Percentiles rank a stretch among this genome's conserved stretches.
These are phyloP conservation scores for Scotopteryx bipunctaria DNA, from an alignment of 2,888 invertebrate genomes.

Conservation along the genomic window DNA sequence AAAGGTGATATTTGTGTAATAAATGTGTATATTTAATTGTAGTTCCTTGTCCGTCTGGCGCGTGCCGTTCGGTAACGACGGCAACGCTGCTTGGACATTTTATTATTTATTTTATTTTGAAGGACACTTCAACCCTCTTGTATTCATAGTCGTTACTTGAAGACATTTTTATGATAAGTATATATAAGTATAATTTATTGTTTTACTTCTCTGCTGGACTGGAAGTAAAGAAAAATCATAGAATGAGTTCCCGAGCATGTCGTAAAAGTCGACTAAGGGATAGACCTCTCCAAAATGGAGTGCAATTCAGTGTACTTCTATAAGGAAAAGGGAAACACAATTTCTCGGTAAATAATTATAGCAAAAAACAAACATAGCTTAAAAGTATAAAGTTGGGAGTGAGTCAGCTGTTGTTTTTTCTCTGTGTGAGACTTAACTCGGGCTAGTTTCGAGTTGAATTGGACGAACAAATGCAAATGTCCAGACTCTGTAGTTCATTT, in stretches of 20 bases:
- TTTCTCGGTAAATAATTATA: no score
- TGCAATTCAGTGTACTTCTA: no score
- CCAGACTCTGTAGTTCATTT: conserved; percentile 5
- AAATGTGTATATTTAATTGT: conserved; percentile 20
- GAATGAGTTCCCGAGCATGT: no score
- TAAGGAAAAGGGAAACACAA: no score
- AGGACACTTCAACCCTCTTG: conserved; percentile 5
- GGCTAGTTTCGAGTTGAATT: conserved; percentile 26
- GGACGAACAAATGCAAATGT: conserved; percentile 22
- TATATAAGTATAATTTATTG: no score
- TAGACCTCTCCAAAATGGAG: no score
- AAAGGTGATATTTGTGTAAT: conserved; percentile 31
- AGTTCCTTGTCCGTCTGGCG: conserved; percentile 51
- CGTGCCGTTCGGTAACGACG: conserved; percentile 62
- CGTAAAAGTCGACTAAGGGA: no score
- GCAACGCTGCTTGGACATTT: conserved; percentile 35
- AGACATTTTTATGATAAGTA: not conserved
- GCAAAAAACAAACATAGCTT: no score
- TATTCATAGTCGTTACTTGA: not conserved
- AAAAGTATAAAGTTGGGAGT: not conserved
- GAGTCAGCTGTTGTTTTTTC: not conserved
- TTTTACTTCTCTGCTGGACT: no score
- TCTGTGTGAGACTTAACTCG: conserved; percentile 23
- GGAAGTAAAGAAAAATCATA: no score
- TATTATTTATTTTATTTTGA: conserved; percentile 25